Percentiles rank a stretch among this genome's conserved stretches.
These are phyloP conservation scores for Hoplostethus mediterraneus DNA, from an alignment of 2,797 vertebrate genomes.

Conservation along the genomic window DNA sequence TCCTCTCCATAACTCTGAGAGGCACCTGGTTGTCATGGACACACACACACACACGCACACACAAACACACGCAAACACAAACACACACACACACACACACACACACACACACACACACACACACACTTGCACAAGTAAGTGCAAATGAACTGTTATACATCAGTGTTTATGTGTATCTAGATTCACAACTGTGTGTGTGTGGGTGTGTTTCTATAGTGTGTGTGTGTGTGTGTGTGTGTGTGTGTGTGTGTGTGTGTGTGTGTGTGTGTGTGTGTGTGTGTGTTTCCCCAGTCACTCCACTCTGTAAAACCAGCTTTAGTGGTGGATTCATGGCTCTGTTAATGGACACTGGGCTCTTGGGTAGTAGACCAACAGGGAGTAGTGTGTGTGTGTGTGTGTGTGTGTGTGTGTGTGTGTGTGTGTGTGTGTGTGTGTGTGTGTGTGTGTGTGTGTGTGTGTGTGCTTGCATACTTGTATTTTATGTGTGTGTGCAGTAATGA, in stretches of 20 bases:
- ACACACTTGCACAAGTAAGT: neutral
- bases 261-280: conserved; percentile 37
- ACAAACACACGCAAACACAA: conserved; percentile 23
- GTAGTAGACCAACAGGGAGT: conserved; percentile 59
- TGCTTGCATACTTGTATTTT: conserved; percentile 62
- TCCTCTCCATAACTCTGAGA: conserved; percentile 52
- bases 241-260: conserved; percentile 26
- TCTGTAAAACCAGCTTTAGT: conserved; percentile 82
- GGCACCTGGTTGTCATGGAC: conserved; percentile 68
- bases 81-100: conserved; percentile 13
- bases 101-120: conserved; percentile 22
- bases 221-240: conserved; percentile 26
- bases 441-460: conserved; percentile 35
- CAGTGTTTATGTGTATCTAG: neutral
- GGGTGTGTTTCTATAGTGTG: too few species aligned
- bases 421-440: conserved; percentile 45
- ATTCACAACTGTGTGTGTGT: neutral
- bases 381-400: conserved; percentile 44
- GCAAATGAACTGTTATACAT: neutral
- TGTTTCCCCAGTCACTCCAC: conserved; percentile 58
- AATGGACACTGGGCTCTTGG: conserved; percentile 79
- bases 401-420: conserved; percentile 45
- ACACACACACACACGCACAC: conserved; percentile 38
- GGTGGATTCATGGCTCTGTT: conserved; percentile 79
- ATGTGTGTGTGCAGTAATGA: conserved; percentile 69